Base-by-base conservation (phyloP, 2,797 vertebrate genomes). In the Gallinago stenura region DNA sequence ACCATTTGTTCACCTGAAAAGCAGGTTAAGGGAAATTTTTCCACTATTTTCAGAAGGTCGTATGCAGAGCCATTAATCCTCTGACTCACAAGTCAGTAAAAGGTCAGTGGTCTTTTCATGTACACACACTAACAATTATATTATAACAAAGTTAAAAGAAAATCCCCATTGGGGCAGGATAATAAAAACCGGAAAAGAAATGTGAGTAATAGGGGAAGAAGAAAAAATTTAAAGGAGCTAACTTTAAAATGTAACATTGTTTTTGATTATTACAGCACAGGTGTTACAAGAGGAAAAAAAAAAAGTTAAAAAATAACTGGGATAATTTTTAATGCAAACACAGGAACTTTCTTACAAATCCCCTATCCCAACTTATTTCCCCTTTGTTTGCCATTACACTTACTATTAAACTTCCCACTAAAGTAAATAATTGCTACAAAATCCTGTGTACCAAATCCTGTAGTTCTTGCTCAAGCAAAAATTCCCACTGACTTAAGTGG, bases 121-220 rank as follows among this genome's bases (percentile, higher is more conserved):
- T 56, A 66, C 48, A 53, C 68, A 84, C 24, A 1, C 65, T 70
- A 89, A 83, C 82, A 89, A 86, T 81, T 87, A 95, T 73, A 89
- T 72, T 93, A 90, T 58, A 88, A 91, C 56, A 93, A 95, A 95
- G 93, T 88, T 93, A 87, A 89, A 91, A 94, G 80, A 96, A 96
- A 91, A 93, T 93, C 80, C 91, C 91, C 85, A 80, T 28, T 73
- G 83, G 73, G 80, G 39, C 80, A 90, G 83, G 83, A 90, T 91
- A 96, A 96, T 95, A 95, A 94, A 95, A 96, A 93, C 73, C 48
- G 51, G 96, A 97, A 96, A 91, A 95, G 73, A 90, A 93, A 96
- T 77, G 41, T 95, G 90, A 95, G 70, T 90, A 95, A 93, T 15
- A 82, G 30, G 53, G 70, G 76, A 96, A 91, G 90, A 82, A 93